Evolutionary conservation across 2,797 vertebrate species (phyloP).

Genomic region (Glossophaga mutica): DNA sequence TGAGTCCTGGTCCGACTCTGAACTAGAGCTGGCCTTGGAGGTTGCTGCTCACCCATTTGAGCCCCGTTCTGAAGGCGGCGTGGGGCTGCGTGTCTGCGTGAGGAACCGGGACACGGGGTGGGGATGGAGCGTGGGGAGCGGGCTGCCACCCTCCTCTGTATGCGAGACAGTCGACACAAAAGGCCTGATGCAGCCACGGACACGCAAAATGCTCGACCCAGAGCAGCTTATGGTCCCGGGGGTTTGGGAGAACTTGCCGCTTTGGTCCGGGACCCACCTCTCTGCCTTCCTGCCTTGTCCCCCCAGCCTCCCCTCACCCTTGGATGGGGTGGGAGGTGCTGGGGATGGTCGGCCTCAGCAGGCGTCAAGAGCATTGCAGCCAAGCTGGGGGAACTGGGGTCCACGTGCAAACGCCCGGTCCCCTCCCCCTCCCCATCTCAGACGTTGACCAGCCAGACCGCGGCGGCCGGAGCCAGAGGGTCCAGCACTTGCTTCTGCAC

Average conservation of each 20-base stretch:
- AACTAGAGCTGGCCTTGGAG: background rate
- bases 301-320: too few relatives aligned
- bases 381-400: background rate
- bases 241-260: background rate
- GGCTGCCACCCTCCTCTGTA: background rate
- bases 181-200: too few relatives aligned
- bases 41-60: background rate
- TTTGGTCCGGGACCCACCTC: background rate
- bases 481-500: background rate
- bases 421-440: accelerated
- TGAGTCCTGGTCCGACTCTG: background rate
- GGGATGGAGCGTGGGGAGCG: background rate
- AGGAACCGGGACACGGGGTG: accelerated
- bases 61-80: background rate
- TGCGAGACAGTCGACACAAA: accelerated
- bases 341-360: background rate
- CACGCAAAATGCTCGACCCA: accelerated
- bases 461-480: accelerated
- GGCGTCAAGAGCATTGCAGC: too few relatives aligned
- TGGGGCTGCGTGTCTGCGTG: background rate
- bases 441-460: accelerated
- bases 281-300: background rate
- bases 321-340: background rate
- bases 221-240: background rate
- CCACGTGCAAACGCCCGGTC: accelerated